Conservation (phyloP, 2,888 invertebrate species). For the Pyralis farinalis region DNA sequence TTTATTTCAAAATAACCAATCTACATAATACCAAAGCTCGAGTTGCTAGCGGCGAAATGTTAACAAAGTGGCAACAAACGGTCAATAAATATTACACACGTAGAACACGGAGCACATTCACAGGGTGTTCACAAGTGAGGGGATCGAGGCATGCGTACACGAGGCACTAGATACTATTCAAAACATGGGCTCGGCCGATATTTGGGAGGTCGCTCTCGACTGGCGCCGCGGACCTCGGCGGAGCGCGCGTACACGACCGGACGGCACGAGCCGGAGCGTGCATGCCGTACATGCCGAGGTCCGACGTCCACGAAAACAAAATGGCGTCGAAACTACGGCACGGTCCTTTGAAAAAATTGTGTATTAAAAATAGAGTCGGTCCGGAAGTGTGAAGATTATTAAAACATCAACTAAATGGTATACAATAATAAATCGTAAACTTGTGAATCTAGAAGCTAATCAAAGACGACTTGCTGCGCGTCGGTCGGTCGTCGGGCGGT, state of each 20-base stretch:
- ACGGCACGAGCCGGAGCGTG: conserved; percentile 43
- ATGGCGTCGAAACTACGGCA: conserved; percentile 27
- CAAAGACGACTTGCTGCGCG: not conserved
- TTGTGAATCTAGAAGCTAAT: conserved; percentile 1
- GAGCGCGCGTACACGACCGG: conserved; percentile 48
- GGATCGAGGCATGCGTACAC: conserved; percentile 62
- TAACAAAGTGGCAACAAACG: conserved; percentile 47
- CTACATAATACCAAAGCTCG: conserved; percentile 56
- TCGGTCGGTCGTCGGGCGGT: not conserved
- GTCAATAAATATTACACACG: conserved; percentile 34
- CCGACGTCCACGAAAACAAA: conserved; percentile 24
- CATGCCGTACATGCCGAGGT: conserved; percentile 40
- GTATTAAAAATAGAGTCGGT: conserved; percentile 39
- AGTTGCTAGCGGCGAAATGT: conserved; percentile 63
- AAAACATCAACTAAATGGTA: conserved; percentile 52
- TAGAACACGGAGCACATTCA: conserved; percentile 62
- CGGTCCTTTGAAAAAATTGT: conserved; percentile 27
- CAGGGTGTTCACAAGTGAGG: conserved; percentile 51
- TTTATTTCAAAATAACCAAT: conserved; percentile 33
- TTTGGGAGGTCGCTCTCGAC: conserved; percentile 59
- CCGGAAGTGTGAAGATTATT: conserved; percentile 56
- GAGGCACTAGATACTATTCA: conserved; percentile 34
- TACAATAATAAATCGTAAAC: conserved; percentile 7
- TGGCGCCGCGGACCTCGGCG: conserved; percentile 18
- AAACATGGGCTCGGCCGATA: conserved; percentile 50